A percentile compares a stretch with the other conserved stretches of the same genome.
These are phyloP conservation scores for Rosalia funebris DNA, from an alignment of 2,888 invertebrate species.

Conservation along the genomic window DNA sequence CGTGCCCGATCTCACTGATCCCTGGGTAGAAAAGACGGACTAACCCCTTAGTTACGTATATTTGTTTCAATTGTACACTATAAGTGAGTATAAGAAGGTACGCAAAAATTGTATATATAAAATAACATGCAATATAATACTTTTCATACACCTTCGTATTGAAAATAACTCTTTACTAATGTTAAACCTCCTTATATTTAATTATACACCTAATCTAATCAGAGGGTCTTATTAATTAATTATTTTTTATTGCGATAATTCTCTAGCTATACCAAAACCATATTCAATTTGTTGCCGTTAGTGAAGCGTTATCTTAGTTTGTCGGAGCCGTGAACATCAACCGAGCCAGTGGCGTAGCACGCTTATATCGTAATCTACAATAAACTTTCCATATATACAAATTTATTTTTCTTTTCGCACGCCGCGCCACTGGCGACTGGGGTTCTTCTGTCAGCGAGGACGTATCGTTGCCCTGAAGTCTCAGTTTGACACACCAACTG, in stretches of 20 bases:
- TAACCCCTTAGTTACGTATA: conserved; percentile 51
- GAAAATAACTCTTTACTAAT: conserved; percentile 58
- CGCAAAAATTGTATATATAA: conserved; percentile 53
- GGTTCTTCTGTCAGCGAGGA: conserved; percentile 28
- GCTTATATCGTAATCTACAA: conserved; percentile 41
- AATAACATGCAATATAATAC: conserved; percentile 56
- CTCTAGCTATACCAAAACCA: conserved; percentile 16
- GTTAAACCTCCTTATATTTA: conserved; percentile 46
- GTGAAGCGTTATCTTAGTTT: conserved; percentile 32
- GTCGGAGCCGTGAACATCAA: conserved; percentile 33
- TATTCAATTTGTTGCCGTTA: conserved; percentile 33
- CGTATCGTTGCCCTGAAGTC: conserved; percentile 36
- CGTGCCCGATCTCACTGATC: conserved; percentile 46
- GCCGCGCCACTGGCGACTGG: conserved; percentile 35
- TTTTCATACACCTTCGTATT: conserved; percentile 53
- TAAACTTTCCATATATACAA: conserved; percentile 59
- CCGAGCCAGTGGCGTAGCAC: conserved; percentile 32
- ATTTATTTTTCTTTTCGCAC: conserved; percentile 37
- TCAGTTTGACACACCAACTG: conserved; percentile 53
- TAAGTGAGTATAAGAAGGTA: conserved; percentile 48
- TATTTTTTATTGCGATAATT: background rate
- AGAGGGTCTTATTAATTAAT: conserved; percentile 53
- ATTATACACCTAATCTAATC: conserved; percentile 50
- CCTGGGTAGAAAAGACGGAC: conserved; percentile 55
- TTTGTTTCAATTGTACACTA: conserved; percentile 39